Conservation (phyloP, 2,888 invertebrate genomes). For the Pharmacophagus antenor region DNA sequence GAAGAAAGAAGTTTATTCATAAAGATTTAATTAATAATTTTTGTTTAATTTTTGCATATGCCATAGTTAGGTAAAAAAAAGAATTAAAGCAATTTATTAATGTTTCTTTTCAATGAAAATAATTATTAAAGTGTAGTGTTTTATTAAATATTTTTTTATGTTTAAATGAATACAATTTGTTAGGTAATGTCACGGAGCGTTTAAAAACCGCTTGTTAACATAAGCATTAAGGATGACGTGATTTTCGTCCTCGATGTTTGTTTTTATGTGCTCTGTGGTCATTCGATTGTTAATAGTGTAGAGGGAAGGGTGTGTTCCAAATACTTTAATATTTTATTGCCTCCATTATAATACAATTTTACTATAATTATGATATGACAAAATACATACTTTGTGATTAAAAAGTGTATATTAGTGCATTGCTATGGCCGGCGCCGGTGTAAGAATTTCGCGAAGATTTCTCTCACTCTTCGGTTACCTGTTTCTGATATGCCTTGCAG, state of each 20-base stretch:
- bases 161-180: background rate
- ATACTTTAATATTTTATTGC: conserved; percentile 32
- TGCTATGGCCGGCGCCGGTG: conserved; percentile 55
- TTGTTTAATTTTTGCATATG: too few species aligned
- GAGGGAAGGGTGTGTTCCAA: conserved; percentile 36
- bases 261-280: conserved; percentile 3
- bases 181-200: background rate
- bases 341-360: conserved; percentile 33
- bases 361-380: conserved; percentile 61
- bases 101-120: too few species aligned
- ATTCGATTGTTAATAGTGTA: conserved; percentile 35
- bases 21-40: too few species aligned
- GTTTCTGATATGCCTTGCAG: conserved; percentile 52
- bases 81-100: too few species aligned
- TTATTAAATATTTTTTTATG: background rate
- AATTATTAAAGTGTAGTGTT: too few species aligned
- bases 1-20: too few species aligned
- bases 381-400: conserved; percentile 41
- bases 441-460: conserved; percentile 50
- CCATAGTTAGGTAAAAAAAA: too few species aligned
- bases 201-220: conserved; percentile 1
- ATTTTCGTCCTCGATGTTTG: background rate
- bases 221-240: conserved; percentile 19
- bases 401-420: conserved; percentile 48
- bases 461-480: conserved; percentile 59